Percentiles rank a stretch among this genome's conserved stretches.
phyloP scores from a whole-genome alignment of 2,888 invertebrate species.

The Yponomeuta evonymella region DNA sequence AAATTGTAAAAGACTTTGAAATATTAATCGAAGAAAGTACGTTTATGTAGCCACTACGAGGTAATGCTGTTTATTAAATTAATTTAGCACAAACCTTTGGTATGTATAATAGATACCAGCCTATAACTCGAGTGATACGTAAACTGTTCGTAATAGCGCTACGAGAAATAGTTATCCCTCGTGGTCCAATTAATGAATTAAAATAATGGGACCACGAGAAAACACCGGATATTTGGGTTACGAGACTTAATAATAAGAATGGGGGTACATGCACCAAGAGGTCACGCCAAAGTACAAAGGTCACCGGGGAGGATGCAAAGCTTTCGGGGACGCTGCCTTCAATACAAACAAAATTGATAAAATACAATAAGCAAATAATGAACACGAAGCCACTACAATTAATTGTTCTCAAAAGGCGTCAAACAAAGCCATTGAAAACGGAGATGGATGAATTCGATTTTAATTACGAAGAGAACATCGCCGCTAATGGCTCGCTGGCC shows the following conservation, averaged over 20 bases:
- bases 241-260: conserved; percentile 45
- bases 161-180: too few relatives aligned
- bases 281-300: conserved; percentile 73
- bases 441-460: conserved; percentile 23
- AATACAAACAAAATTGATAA: conserved; percentile 65
- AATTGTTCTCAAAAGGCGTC: conserved; percentile 43
- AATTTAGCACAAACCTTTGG: neutral
- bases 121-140: conserved; percentile 35
- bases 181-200: too few relatives aligned
- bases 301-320: conserved; percentile 71
- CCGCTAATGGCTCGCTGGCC: conserved; percentile 6
- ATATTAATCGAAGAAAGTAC: conserved; percentile 41
- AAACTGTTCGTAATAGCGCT: conserved; percentile 25
- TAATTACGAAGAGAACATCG: conserved; percentile 9
- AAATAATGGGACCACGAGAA: too few relatives aligned
- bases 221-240: too few relatives aligned
- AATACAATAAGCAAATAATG: conserved; percentile 52
- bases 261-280: conserved; percentile 74
- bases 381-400: conserved; percentile 49
- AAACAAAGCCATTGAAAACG: conserved; percentile 48
- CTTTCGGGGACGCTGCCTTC: conserved; percentile 76
- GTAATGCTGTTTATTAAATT: conserved; percentile 20
- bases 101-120: neutral
- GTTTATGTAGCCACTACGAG: conserved; percentile 60
- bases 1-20: conserved; percentile 39